Conservation (phyloP, 2,113 vertebrate genomes). For the Seriola quinqueradiata region DNA sequence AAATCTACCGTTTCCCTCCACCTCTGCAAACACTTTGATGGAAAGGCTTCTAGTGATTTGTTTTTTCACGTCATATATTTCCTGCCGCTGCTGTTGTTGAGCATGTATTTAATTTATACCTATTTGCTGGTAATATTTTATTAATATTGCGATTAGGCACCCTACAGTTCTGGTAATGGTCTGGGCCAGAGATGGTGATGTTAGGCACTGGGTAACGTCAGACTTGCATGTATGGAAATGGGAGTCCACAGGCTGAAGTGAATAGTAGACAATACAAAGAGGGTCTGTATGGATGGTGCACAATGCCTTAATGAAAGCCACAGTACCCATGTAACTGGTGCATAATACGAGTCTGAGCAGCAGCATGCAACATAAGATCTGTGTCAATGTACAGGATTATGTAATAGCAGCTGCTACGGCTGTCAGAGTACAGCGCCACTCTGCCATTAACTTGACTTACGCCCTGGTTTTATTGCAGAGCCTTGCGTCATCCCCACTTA, state of each 20-base stretch:
- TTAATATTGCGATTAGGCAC: too few species aligned
- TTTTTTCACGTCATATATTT: background rate
- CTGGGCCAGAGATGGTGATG: background rate
- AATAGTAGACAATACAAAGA: constrained; percentile 48
- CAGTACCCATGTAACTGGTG: constrained; percentile 43
- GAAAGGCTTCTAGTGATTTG: background rate
- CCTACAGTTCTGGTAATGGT: background rate
- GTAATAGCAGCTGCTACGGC: constrained; percentile 67
- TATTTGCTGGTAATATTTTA: background rate
- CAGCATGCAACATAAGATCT: constrained; percentile 50
- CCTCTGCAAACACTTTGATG: constrained; percentile 31
- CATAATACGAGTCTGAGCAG: constrained; percentile 58
- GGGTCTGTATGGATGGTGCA: constrained; percentile 40
- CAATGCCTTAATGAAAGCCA: constrained; percentile 64
- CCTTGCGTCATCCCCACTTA: constrained; percentile 60
- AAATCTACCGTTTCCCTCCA: constrained; percentile 8
- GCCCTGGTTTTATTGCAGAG: constrained; percentile 54
- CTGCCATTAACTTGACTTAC: constrained; percentile 55
- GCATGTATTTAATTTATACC: background rate
- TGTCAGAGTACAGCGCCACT: constrained; percentile 10
- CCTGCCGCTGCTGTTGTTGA: background rate
- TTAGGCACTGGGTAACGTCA: constrained; percentile 14
- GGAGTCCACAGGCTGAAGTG: constrained; percentile 15
- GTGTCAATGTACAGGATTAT: constrained; percentile 64
- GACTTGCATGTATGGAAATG: constrained; percentile 23